Base-by-base conservation (phyloP, 2,888 invertebrate genomes). In the Bombyx huttoni region DNA sequence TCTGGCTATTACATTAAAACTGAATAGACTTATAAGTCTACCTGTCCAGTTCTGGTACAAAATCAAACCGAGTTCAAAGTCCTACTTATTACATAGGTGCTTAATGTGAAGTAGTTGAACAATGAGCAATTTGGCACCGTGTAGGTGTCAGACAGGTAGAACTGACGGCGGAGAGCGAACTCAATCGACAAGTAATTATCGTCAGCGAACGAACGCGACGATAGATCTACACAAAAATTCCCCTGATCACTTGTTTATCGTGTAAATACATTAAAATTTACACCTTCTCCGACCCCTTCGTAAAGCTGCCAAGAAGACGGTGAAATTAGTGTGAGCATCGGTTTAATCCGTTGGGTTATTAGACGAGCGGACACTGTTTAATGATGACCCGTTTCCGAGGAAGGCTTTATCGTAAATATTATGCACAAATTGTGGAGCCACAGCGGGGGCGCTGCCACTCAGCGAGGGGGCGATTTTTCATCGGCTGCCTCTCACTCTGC, bases 391-490 rank as follows among this genome's bases (percentile, higher is more conserved):
- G 80, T 78, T 80, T 75, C 69, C 61, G 70, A 65, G 75, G 71
- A 77, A 75, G 77, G 80, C 75, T 74, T 82, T 78, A 75, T 85
- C 82, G 79, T 85, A 85, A 85, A 86, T 85, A 84, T 85, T 78
- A 77, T 78, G 76, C 69, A 78, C 81, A 82, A 84, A 79, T 84
- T 84, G 81, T 80, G 71, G 70, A 71, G 67, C 72, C 85, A 49
- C 86, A 82, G 85, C 86, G 76, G 86, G 85, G 65, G 80, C 71
- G 69, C 69, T 58, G 60, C 67, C 67, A 69, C 86, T 68, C 87
- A 81, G 87, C 84, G 72, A 81, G 85, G 81, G 86, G 85, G 73
- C 87, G 75, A 87, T 86, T 84, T 85, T 80, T 87, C 87, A 84
- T 79, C 78, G 70, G 69, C 74, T 75, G 77, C 81, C 81, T 81